phyloP scores from a whole-genome alignment of 2,888 invertebrate species.

The Synergus gifuensis region DNA sequence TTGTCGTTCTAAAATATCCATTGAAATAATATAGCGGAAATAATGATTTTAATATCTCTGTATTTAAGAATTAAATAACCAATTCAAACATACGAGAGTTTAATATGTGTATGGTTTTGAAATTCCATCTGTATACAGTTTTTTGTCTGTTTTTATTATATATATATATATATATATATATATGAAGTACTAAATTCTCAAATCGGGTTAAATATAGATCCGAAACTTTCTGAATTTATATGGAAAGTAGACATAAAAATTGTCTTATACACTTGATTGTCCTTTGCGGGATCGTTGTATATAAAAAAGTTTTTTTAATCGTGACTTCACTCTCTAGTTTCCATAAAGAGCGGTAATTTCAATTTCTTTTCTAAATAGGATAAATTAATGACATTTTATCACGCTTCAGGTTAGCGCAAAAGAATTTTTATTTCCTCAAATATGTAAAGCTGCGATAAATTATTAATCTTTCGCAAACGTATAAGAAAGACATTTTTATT shows the following conservation, averaged over 20 bases:
- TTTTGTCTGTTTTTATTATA: neutral
- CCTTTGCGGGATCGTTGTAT: neutral
- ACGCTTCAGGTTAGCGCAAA: neutral
- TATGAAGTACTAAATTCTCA: neutral
- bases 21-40: no score
- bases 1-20: neutral
- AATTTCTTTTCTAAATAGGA: neutral
- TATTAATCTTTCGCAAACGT: neutral
- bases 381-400: constrained; percentile 11
- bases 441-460: neutral
- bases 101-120: no score
- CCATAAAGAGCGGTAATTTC: constrained; percentile 18
- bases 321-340: constrained; percentile 18
- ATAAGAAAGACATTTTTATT: neutral
- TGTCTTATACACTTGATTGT: constrained; percentile 16
- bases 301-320: constrained; percentile 27
- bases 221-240: neutral
- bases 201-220: neutral
- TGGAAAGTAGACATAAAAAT: constrained; percentile 17
- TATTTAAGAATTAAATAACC: no score
- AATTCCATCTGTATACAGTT: neutral
- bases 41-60: no score
- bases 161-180: no score
- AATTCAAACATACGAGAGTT: no score
- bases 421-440: neutral